Evolutionary conservation across 2,888 invertebrate genomes (phyloP).

Genomic region (Eupsilia transversa): DNA sequence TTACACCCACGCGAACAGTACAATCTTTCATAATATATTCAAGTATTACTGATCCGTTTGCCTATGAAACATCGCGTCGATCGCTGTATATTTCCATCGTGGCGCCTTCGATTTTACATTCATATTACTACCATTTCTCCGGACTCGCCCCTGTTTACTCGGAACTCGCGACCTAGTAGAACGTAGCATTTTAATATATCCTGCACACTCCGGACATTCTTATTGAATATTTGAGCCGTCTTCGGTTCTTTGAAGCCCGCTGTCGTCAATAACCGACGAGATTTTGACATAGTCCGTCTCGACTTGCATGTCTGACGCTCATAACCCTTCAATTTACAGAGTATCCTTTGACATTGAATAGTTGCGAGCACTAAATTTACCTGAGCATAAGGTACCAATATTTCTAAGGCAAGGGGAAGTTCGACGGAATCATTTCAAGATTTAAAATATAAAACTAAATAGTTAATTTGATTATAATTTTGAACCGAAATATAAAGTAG

Average conservation of each 20-base stretch:
- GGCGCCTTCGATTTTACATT: constrained; percentile 42
- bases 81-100: constrained; percentile 30
- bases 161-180: constrained; percentile 39
- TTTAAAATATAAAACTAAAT: background rate
- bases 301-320: constrained; percentile 17
- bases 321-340: constrained; percentile 11
- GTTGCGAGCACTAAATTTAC: background rate
- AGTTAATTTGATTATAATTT: background rate
- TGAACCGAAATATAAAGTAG: background rate
- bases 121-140: constrained; percentile 37
- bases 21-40: constrained; percentile 9
- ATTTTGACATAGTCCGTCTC: constrained; percentile 14
- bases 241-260: constrained; percentile 18
- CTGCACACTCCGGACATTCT: constrained; percentile 14
- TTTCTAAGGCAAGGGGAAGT: background rate
- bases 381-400: background rate
- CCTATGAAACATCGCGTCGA: constrained; percentile 18
- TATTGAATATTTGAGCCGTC: constrained; percentile 31
- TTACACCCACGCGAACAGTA: constrained; percentile 5
- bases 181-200: constrained; percentile 46
- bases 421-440: background rate
- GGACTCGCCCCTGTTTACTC: constrained; percentile 50
- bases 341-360: background rate
- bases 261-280: constrained; percentile 19
- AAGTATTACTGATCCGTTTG: constrained; percentile 4